Evolutionary conservation across 2,797 vertebrate genomes (phyloP), one percentile per base, ranked within the genome.

Genomic region (Serranus cabrilla): DNA sequence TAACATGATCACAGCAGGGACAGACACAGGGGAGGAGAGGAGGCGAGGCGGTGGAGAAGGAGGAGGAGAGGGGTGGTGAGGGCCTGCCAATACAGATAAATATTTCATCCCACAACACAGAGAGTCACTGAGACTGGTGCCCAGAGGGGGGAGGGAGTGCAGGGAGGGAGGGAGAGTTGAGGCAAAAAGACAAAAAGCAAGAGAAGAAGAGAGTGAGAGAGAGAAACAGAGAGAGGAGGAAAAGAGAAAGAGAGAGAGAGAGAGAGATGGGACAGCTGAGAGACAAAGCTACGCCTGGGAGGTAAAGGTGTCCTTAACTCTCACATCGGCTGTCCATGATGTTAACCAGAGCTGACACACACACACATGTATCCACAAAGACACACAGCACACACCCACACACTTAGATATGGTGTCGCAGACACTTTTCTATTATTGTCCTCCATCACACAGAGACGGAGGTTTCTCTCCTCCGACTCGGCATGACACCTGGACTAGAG

Each of bases 301-400:
- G 93, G 91, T 93, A 92, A 92, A 93, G 92, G 92, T 91, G 92
- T 92, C 93, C 92, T 93, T 84, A 91, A 89, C 78, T 85, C 83
- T 85, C 80, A 82, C 83, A 88, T 91, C 80, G 72, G 69, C 77
- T 54, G 68, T 64, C 54, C 11, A n/a, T 91, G 89, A 93, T 45
- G 76, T 75, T 92, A 89, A 93, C 77, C 76, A 58, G 74, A 58
- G 55, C 61, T 90, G 91, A 93, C 92, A 89, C 31, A 78, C 68
- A 76, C 71, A 64, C 61, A 52, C 37, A 77, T 58, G 77, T 73
- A 77, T 76, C 72, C 58, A 51, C 55, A 34, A 34, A 79, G 11
- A 71, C 40, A 47, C 59, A 31, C 66, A 46, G 6, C n/a, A 23
- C 62, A 60, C 60, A 62, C 54, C 14, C 85, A 51, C 86, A 85